These are phyloP conservation scores for Microtus ochrogaster DNA, from an alignment of 2,113 vertebrate species.

Conservation along the genomic window DNA sequence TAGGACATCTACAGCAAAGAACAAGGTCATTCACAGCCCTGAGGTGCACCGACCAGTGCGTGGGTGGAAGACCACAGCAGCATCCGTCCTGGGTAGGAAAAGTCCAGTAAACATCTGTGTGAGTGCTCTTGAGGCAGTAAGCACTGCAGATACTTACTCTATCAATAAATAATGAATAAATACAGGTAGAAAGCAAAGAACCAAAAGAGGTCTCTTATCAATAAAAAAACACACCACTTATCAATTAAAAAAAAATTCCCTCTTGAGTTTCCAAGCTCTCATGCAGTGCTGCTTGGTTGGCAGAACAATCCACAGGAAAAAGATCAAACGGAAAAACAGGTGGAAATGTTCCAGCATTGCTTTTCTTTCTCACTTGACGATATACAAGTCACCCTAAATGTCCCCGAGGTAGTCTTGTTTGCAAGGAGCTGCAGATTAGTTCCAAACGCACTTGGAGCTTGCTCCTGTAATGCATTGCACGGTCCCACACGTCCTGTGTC, in stretches of 20 bases:
- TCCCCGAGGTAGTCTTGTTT: constrained; percentile 81
- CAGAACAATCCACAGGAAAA: constrained; percentile 33
- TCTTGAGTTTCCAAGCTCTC: constrained; percentile 62
- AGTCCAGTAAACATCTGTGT: constrained; percentile 48
- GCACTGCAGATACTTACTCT: constrained; percentile 48
- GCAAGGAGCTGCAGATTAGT: constrained; percentile 65
- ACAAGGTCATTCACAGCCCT: constrained; percentile 43
- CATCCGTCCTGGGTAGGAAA: constrained; percentile 8
- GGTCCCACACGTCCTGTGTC: not conserved
- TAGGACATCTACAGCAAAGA: not conserved
- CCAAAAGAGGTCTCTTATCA: constrained; percentile 62
- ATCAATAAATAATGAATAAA: constrained; percentile 68
- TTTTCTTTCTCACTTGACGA: constrained; percentile 45
- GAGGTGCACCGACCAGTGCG: constrained; percentile 2
- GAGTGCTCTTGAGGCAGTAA: constrained; percentile 56
- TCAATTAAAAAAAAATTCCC: not conserved
- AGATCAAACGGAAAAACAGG: constrained; percentile 34
- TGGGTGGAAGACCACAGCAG: constrained; percentile 17
- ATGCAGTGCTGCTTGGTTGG: constrained; percentile 27
- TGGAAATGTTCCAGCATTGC: constrained; percentile 35
- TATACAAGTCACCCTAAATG: constrained; percentile 31
- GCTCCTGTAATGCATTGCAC: constrained; percentile 62
- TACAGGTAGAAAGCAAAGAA: constrained; percentile 36
- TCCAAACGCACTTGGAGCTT: constrained; percentile 60
- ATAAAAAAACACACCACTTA: constrained; percentile 64